Percentiles rank a stretch among this genome's conserved stretches.
Evolutionary conservation across 2,113 vertebrate genomes (phyloP).

Genomic region (Phycodurus eques): DNA sequence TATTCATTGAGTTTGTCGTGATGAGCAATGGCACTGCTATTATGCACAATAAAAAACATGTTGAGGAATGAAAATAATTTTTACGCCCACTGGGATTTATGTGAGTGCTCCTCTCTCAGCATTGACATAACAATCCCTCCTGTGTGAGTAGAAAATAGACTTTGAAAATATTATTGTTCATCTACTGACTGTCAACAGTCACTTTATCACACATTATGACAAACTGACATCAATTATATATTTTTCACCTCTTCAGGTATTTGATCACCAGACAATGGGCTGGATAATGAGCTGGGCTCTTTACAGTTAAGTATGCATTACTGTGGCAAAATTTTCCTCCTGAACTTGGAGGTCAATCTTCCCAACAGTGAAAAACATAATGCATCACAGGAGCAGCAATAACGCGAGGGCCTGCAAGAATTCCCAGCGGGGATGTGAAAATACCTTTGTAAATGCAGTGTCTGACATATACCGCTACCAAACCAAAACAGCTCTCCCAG

Average conservation of each 20-base stretch:
- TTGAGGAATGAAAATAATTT: not conserved
- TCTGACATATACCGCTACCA: slow-evolving; percentile 63
- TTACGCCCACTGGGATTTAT: not conserved
- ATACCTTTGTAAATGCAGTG: slow-evolving; percentile 53
- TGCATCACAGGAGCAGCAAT: slow-evolving; percentile 56
- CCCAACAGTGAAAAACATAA: slow-evolving; percentile 51
- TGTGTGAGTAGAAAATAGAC: slow-evolving; percentile 25
- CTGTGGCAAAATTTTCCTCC: slow-evolving; percentile 38
- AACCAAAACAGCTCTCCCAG: slow-evolving; percentile 59
- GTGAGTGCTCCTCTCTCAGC: slow-evolving; percentile 14
- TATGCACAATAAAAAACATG: not conserved
- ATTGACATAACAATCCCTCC: slow-evolving; percentile 27
- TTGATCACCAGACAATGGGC: slow-evolving; percentile 45
- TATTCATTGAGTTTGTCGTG: not conserved
- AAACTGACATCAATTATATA: slow-evolving; percentile 53
- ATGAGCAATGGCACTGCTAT: not conserved
- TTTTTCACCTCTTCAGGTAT: slow-evolving; percentile 36
- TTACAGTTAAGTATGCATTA: slow-evolving; percentile 31
- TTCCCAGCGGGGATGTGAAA: slow-evolving; percentile 62
- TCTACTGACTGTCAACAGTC: slow-evolving; percentile 32
- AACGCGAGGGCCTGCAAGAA: slow-evolving; percentile 49
- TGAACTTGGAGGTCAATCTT: slow-evolving; percentile 50
- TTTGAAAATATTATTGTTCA: slow-evolving; percentile 40
- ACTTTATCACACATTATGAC: slow-evolving; percentile 43
- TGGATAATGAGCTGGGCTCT: slow-evolving; percentile 42